Percentiles rank a stretch among this genome's conserved stretches.
phyloP scores from a whole-genome alignment of 2,113 vertebrate species.

The Pogona vitticeps region DNA sequence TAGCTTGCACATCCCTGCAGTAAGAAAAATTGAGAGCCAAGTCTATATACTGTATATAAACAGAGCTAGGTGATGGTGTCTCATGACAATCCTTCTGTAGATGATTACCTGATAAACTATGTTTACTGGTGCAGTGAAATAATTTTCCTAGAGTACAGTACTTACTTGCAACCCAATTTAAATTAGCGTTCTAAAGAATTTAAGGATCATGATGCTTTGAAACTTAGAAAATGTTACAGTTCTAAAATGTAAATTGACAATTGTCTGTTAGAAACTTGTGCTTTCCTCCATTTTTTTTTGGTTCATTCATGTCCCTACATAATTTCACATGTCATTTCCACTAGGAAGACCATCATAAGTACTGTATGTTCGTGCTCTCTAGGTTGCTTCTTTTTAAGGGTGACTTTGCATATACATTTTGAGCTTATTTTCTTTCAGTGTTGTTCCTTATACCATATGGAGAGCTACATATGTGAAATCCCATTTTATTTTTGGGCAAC shows the following conservation, averaged over 20 bases:
- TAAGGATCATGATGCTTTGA: slow-evolving; percentile 55
- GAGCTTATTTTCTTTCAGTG: not conserved
- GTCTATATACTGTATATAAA: slow-evolving; percentile 9
- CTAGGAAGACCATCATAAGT: not conserved
- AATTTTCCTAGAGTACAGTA: slow-evolving; percentile 38
- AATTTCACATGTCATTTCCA: slow-evolving; percentile 1
- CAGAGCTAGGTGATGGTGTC: slow-evolving; percentile 58
- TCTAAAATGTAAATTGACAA: slow-evolving; percentile 35
- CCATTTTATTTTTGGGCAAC: not conserved
- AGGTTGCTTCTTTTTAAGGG: not conserved
- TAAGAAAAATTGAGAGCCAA: not conserved
- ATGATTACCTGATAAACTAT: slow-evolving; percentile 56
- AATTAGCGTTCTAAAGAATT: slow-evolving; percentile 56
- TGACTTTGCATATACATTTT: not conserved
- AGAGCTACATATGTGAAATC: not conserved
- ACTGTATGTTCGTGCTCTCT: not conserved
- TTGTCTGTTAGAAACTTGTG: not conserved
- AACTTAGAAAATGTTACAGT: slow-evolving; percentile 15
- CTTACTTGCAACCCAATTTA: slow-evolving; percentile 5
- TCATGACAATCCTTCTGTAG: slow-evolving; percentile 51
- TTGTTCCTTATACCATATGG: not conserved
- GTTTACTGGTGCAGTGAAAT: slow-evolving; percentile 61
- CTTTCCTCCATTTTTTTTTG: slow-evolving; percentile 4
- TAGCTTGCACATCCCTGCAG: slow-evolving; percentile 18
- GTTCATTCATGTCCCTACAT: slow-evolving; percentile 4